Base-by-base conservation (phyloP, 2,113 vertebrate genomes). In the Sinocyclocheilus maitianheensis region DNA sequence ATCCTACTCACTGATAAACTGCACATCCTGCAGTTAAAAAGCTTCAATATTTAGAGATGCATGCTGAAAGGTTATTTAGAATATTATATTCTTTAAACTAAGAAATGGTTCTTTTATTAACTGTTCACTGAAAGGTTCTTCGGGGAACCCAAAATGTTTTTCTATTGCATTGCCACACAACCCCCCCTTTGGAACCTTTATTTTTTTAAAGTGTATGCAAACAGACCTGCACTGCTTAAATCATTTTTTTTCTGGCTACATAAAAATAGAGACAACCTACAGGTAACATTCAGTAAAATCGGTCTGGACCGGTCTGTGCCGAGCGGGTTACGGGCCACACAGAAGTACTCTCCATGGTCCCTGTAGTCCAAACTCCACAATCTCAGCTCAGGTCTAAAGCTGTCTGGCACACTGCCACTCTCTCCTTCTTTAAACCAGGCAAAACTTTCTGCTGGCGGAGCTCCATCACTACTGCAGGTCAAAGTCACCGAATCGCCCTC, bases 391-490 rank as follows among this genome's bases (percentile, higher is more conserved):
- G 95, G 93, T 63, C 91, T 90, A 53, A 94, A 95, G 87, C 92
- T 94, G 89, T 95, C 94, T 26, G 94, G 94, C 84, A 95, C 85
- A 83, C 94, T 95, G 87, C 92, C 92, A 22, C 90, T 94, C 74
- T 94, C 93, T 82, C 92, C 91, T 87, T 95, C 94, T 91, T 93
- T 94, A 87, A 95, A 95, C 95, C 95, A 95, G n/a, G 93, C 93
- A 62, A 90, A 95, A 90, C 94, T 95, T 91, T 95, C 94, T 8
- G 93, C 94, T 20, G 93, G 92, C 0, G 95, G 95, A 72, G 94
- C 92, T 30, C 92, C 95, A 8, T 94, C 92, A 53, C 94, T 95
- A 62, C 83, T 91, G 92, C 95, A 95, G 72, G 91, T 93, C 80
- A 95, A 88, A 65, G 93, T 94, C 84, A 94, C 93, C 0, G 93